These are phyloP conservation scores for Pseudococcus longispinus DNA, from an alignment of 2,888 invertebrate genomes.

Conservation along the genomic window DNA sequence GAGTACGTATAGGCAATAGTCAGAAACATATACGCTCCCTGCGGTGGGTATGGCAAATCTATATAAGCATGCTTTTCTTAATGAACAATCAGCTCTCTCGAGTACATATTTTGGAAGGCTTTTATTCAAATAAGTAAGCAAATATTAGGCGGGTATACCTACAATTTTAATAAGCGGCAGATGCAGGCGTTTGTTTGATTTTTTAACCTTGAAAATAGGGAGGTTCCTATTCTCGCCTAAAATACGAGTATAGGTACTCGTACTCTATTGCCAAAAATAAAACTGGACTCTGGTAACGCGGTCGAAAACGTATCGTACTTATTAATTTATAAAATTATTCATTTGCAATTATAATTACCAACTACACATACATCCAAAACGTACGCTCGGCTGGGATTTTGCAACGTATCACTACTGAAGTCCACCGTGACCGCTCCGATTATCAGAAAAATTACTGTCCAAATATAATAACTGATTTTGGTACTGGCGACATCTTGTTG, in stretches of 20 bases:
- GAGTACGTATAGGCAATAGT: neutral
- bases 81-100: neutral
- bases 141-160: neutral
- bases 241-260: too few species aligned
- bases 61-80: neutral
- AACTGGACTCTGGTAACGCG: neutral
- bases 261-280: neutral
- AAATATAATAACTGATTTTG: conserved; percentile 72
- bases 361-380: conserved; percentile 89
- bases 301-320: neutral
- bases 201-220: neutral
- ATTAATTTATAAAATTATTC: conserved; percentile 4
- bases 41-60: neutral
- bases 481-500: neutral
- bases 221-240: neutral
- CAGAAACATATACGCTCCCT: neutral
- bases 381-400: conserved; percentile 92
- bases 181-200: neutral
- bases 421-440: conserved; percentile 91
- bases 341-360: conserved; percentile 65
- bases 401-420: conserved; percentile 96
- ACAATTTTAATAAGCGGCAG: neutral
- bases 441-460: conserved; percentile 91
- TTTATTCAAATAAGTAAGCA: neutral
- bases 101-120: neutral